phyloP scores from a whole-genome alignment of 2,888 invertebrate genomes.

The Chironomus riparius region DNA sequence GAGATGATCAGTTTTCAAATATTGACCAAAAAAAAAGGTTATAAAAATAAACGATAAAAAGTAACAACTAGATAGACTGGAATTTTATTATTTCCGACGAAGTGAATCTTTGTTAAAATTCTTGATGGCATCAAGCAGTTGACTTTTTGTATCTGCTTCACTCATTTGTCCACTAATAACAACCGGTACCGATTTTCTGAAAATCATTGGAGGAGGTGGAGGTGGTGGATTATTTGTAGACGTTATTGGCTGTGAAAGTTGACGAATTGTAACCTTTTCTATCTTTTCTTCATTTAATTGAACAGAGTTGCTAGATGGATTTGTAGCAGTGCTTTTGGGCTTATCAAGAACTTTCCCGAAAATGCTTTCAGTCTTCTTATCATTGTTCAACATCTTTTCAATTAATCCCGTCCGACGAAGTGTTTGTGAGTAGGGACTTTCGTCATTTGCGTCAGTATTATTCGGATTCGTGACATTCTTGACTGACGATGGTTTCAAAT shows the following conservation, averaged over 20 bases:
- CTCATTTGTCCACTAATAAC: slow-evolving; percentile 30
- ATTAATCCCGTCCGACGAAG: slow-evolving; percentile 45
- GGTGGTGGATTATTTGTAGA: slow-evolving; percentile 26
- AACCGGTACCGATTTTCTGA: slow-evolving; percentile 30
- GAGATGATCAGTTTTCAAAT: neutral
- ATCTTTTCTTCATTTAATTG: neutral
- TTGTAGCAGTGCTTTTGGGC: neutral
- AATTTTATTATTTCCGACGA: slow-evolving; percentile 31
- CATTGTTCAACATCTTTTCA: slow-evolving; percentile 36
- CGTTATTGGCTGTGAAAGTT: slow-evolving; percentile 22
- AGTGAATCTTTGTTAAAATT: slow-evolving; percentile 49
- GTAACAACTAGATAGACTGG: neutral
- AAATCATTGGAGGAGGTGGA: slow-evolving; percentile 36
- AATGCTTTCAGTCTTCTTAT: slow-evolving; percentile 6
- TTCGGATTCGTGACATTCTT: neutral
- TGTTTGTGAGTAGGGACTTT: slow-evolving; percentile 43
- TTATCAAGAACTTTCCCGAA: slow-evolving; percentile 15
- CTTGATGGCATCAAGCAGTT: slow-evolving; percentile 60
- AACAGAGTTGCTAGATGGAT: neutral
- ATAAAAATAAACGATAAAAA: neutral
- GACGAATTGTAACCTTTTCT: slow-evolving; percentile 26
- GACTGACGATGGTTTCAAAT: neutral
- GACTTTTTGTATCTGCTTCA: slow-evolving; percentile 50
- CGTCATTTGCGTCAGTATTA: neutral
- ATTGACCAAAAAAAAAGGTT: neutral